Conservation (phyloP, 2,888 invertebrate genomes). For the Artemia sp. region DNA sequence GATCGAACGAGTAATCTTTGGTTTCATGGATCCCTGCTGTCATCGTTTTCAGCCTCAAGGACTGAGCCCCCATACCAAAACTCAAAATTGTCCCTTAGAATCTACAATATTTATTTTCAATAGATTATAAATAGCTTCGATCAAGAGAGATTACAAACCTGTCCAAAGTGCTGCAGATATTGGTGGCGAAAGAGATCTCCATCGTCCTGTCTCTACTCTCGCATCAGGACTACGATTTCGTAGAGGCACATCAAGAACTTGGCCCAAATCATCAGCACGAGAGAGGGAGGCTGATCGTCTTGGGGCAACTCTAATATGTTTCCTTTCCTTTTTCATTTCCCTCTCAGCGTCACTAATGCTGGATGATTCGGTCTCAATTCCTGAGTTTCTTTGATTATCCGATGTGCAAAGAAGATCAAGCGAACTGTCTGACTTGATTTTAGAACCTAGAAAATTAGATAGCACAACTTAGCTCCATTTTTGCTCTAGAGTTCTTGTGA, state of each 20-base stretch:
- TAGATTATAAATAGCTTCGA: too few relatives aligned
- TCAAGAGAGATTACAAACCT: background rate
- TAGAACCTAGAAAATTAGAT: background rate
- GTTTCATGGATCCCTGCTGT: too few relatives aligned
- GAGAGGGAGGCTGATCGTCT: slow-evolving; percentile 23
- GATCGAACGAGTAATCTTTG: too few relatives aligned
- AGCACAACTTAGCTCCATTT: background rate
- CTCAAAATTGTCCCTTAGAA: too few relatives aligned
- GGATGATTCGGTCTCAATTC: too few relatives aligned
- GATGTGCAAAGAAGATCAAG: background rate
- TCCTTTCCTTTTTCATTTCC: too few relatives aligned
- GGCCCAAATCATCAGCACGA: slow-evolving; percentile 19
- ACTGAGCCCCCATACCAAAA: too few relatives aligned
- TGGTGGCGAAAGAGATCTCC: slow-evolving; percentile 6
- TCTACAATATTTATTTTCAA: too few relatives aligned
- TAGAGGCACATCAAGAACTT: background rate
- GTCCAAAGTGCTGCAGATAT: slow-evolving; percentile 1
- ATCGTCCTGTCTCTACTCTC: background rate
- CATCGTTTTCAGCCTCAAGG: too few relatives aligned
- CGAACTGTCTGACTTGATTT: slow-evolving; percentile 1
- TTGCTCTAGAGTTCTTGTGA: background rate
- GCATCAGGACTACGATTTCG: background rate
- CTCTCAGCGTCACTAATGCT: too few relatives aligned
- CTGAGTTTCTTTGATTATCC: background rate
- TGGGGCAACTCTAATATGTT: slow-evolving; percentile 19